Conservation (phyloP, 2,888 invertebrate species). For the Spodoptera exigua region DNA sequence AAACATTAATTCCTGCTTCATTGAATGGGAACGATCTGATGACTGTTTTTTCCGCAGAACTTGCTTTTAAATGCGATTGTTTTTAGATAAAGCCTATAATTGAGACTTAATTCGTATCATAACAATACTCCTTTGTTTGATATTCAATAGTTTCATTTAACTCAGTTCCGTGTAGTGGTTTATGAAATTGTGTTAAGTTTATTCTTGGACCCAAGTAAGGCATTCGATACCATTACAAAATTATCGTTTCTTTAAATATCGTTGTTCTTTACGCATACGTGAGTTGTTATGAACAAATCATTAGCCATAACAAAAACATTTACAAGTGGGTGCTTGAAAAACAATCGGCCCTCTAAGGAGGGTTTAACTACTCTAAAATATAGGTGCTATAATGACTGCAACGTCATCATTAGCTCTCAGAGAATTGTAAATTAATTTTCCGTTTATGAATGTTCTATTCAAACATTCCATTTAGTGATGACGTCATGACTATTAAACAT, state of each 20-base stretch:
- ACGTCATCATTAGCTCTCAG: too few species aligned
- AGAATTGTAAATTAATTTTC: too few species aligned
- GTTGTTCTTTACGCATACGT: not conserved
- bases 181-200: not conserved
- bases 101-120: not conserved
- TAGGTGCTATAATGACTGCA: too few species aligned
- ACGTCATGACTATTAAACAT: too few species aligned
- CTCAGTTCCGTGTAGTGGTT: too few species aligned
- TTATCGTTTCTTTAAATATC: not conserved
- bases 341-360: conserved; percentile 7
- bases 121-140: too few species aligned
- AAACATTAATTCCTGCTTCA: conserved; percentile 78
- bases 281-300: conserved; percentile 2
- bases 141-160: too few species aligned
- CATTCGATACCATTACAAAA: not conserved
- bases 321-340: conserved; percentile 22
- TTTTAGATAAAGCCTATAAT: conserved; percentile 14
- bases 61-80: conserved; percentile 20
- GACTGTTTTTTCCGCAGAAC: conserved; percentile 47
- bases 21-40: conserved; percentile 67
- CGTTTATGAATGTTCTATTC: too few species aligned
- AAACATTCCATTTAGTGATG: too few species aligned
- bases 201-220: not conserved
- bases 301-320: conserved; percentile 20
- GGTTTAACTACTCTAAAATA: too few species aligned